A percentile compares a stretch with the other conserved stretches of the same genome.
Evolutionary conservation across 2,113 vertebrate species (phyloP).

Genomic region (Todiramphus saurophagus): DNA sequence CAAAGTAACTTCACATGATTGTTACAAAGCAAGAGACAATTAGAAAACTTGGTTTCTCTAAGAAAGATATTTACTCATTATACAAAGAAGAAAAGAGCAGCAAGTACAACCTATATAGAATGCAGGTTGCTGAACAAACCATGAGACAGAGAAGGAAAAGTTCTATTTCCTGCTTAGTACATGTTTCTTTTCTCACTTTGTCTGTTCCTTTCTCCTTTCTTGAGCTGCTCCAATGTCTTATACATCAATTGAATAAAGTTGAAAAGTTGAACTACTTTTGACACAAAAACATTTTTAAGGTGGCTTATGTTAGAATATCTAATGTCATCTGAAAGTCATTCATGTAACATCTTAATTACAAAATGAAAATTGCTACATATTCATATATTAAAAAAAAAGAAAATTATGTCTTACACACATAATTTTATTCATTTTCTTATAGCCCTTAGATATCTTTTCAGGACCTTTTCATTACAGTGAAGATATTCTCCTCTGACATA

Average conservation of each 20-base stretch:
- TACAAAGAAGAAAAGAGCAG: background rate
- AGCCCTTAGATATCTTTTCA: background rate
- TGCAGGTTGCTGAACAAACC: background rate
- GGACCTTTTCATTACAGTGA: background rate
- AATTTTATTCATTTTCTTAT: background rate
- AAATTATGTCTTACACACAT: background rate
- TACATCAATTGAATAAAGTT: background rate
- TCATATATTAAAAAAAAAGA: background rate
- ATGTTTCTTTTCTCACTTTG: background rate
- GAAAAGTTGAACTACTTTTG: background rate
- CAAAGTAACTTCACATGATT: background rate
- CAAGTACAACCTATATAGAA: background rate
- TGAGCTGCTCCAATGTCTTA: background rate
- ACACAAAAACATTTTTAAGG: background rate
- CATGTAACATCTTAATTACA: background rate
- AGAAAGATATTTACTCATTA: background rate
- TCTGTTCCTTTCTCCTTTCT: background rate
- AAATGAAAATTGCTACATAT: background rate
- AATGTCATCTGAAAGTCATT: background rate
- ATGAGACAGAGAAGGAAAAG: background rate
- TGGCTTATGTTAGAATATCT: background rate
- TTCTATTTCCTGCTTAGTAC: fast-evolving
- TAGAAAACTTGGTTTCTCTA: background rate
- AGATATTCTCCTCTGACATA: background rate
- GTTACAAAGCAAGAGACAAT: background rate